Conservation (phyloP, 2,797 vertebrate species). For the Phataginus tricuspis region DNA sequence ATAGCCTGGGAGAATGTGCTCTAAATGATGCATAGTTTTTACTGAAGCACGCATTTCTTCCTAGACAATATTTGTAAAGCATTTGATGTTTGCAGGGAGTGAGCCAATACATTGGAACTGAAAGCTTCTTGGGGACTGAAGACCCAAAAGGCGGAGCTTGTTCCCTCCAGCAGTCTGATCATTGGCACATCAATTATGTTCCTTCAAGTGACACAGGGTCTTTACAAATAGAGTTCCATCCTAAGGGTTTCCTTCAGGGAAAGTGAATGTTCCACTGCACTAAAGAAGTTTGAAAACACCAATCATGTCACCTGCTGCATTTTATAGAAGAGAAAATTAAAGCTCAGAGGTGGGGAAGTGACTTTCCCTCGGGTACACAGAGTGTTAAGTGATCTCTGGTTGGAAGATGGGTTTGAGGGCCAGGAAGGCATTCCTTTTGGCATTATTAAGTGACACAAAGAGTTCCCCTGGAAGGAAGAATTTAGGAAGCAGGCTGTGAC, state of each 20-base stretch:
- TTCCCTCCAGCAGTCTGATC: not conserved
- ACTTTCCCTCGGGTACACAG: not conserved
- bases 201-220: not conserved
- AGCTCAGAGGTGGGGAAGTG: not conserved
- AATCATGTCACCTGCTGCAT: not conserved
- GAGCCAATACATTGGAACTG: not conserved
- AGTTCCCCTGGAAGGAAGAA: constrained; percentile 39
- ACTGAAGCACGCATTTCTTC: not conserved
- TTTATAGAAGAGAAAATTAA: constrained; percentile 9
- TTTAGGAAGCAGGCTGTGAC: constrained; percentile 40
- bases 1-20: not conserved
- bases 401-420: constrained; percentile 19
- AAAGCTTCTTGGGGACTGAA: not conserved
- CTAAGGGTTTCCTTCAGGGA: constrained; percentile 1
- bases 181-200: not conserved
- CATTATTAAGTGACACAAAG: constrained; percentile 16
- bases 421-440: not conserved
- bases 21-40: not conserved
- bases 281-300: not conserved
- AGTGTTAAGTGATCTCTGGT: not conserved
- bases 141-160: not conserved
- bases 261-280: not conserved
- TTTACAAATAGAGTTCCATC: not conserved
- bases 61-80: not conserved
- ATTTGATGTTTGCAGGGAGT: not conserved